Conservation (phyloP, 1,140 invertebrate species). For the Rhynchophorus ferrugineus region DNA sequence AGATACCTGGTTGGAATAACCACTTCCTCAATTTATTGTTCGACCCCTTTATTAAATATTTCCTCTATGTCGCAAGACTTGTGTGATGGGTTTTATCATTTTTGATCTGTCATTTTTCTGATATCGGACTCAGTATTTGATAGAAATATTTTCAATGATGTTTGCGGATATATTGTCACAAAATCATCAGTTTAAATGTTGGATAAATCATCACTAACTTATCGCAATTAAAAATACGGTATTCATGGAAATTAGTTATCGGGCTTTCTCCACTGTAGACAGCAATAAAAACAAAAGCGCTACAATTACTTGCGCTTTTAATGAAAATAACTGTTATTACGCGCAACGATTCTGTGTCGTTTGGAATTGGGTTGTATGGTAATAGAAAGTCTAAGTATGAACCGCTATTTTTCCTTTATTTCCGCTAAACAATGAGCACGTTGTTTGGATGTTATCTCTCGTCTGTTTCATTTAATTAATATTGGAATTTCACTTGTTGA, state of each 20-base stretch:
- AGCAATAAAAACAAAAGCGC: constrained; percentile 4
- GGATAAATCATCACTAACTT: background rate
- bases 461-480: no score
- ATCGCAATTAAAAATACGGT: background rate
- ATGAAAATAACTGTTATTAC: background rate
- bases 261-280: background rate
- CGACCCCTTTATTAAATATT: no score
- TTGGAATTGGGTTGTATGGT: constrained; percentile 1
- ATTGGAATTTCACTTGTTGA: no score
- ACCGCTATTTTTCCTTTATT: no score
- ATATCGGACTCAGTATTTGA: background rate
- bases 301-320: constrained; percentile 10
- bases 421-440: no score
- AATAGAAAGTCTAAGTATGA: constrained; percentile 18
- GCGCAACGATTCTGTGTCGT: background rate
- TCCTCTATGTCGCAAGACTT: no score
- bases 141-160: background rate
- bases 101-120: background rate
- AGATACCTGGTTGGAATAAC: no score
- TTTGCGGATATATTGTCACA: background rate
- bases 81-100: background rate
- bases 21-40: no score
- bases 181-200: no score
- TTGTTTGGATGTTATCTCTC: no score
- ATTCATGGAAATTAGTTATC: background rate